Evolutionary conservation across 2,797 vertebrate genomes (phyloP), one percentile per base, ranked within the genome.

Genomic region (Clarias fuscus): DNA sequence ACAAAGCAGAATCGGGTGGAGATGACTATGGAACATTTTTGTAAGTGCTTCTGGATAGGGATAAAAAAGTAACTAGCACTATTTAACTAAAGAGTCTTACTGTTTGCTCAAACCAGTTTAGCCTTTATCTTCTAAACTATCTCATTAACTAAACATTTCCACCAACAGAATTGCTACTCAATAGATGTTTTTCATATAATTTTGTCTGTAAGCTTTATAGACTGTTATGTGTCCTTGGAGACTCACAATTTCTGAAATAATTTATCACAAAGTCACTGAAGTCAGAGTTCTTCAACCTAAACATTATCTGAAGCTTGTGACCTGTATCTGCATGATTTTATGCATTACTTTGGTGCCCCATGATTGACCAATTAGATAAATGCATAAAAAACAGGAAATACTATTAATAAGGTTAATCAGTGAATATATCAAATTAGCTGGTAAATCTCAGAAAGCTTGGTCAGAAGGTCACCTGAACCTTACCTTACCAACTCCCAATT

Each of bases 401-500:
- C 75, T 59, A 22, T 33, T 78, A 14, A 37, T 61, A 22, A 62
- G 2, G 6, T 8, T 62, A 59, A 33, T 64, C 59, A 64, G 14
- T 40, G 58, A 37, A 17, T n/a, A 17, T 62, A 64, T n/a, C 13
- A 64, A 22, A 10, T 10, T 24, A 11, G 8, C 62, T 22, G 10
- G 7, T n/a, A 64, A 64, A n/a, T 59, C 58, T 15, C 58, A 64
- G 24, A 37, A 85, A 61, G 56, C 17, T 0, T 82, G 59, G 70
- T 64, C 64, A 68, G 61, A 76, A 37, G 56, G 64, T 84, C 73
- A 85, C 75, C 17, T 11, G 77, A 71, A 20, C 37, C 71, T 81
- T 84, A 87, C 79, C 64, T 75, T 27, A 79, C 83, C 59, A 87
- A 72, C 89, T n/a, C 67, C 85, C 85, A 85, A 95, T 95, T 79